Evolutionary conservation across 2,113 vertebrate genomes (phyloP), one percentile per base, ranked within the genome.

Genomic region (Xerus inauris): DNA sequence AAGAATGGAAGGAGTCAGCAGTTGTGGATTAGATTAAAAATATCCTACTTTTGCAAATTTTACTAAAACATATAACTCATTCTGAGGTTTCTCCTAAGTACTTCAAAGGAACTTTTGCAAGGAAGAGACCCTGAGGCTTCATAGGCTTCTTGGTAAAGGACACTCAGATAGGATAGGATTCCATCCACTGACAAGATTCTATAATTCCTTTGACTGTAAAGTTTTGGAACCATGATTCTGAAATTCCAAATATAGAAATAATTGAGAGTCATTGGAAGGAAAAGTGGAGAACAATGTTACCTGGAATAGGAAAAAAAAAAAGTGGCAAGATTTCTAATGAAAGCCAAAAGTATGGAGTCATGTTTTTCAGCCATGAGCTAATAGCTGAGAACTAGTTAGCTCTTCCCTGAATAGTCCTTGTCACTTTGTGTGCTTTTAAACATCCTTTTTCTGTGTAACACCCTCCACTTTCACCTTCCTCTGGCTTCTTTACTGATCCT

Each of bases 231-330:
- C n/a, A 19, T 85, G 32, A 94, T 79, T 89, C 75, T 90, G n/a
- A 86, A 95, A 67, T 94, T 87, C 51, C 81, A 85, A 77, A 81
- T 59, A 83, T 40, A 65, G 71, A 89, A 64, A 32, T 54, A 88
- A 82, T n/a, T 67, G 47, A 90, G 76, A 62, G 94, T 38, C 69
- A 26, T 0, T 2, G 22, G 54, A 91, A 80, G 19, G 54, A 38
- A 72, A 80, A 85, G 5, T 47, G 64, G 83, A 51, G 17, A 85
- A 47, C 20, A 69, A 4, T 49, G 12, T 94, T 85, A 62, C 49
- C 14, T 90, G 38, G 4, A 69, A 72, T 93, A 16, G 0, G 10
- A 30, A 47, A 35, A 9, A 72, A 72, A 38, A 42, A 16, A 4
- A 67, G 9, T 17, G 54, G 35, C n/a, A 57, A 30, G 28, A 72